phyloP scores from a whole-genome alignment of 2,797 vertebrate genomes.

The Phataginus tetradactyla region DNA sequence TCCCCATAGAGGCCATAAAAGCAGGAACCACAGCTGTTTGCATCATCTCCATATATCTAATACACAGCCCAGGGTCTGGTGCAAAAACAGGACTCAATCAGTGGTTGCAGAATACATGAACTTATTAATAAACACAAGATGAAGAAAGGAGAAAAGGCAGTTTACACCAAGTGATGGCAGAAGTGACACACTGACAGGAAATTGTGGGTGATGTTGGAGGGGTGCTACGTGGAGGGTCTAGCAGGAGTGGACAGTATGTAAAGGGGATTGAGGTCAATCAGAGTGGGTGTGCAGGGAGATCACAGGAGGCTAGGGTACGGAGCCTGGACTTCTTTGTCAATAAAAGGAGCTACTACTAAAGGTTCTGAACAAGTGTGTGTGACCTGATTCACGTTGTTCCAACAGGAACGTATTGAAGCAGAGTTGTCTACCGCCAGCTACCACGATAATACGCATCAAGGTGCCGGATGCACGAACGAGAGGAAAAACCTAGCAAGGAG shows the following conservation, averaged over 20 bases:
- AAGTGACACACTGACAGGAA: not conserved
- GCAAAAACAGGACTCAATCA: not conserved
- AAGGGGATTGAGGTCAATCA: not conserved
- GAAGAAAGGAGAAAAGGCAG: not conserved
- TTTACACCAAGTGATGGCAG: not conserved
- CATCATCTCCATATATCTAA: not conserved
- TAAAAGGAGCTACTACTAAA: not conserved
- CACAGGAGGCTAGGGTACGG: not conserved
- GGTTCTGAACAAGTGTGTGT: not conserved
- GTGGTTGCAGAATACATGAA: not conserved
- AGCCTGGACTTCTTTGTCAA: not conserved
- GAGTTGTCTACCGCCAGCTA: not conserved
- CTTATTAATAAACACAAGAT: not conserved
- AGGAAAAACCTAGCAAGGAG: not conserved
- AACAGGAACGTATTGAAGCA: not conserved
- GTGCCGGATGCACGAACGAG: not conserved
- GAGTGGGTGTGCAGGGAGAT: not conserved
- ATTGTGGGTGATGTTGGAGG: rapidly evolving
- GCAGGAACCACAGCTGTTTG: not conserved
- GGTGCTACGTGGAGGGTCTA: not conserved
- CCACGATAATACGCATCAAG: not conserved
- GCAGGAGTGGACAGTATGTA: not conserved
- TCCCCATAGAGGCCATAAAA: not conserved
- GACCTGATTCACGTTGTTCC: not conserved
- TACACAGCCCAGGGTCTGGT: not conserved